These are phyloP conservation scores for Asarcornis scutulata DNA, from an alignment of 2,113 vertebrate species.

Conservation along the genomic window DNA sequence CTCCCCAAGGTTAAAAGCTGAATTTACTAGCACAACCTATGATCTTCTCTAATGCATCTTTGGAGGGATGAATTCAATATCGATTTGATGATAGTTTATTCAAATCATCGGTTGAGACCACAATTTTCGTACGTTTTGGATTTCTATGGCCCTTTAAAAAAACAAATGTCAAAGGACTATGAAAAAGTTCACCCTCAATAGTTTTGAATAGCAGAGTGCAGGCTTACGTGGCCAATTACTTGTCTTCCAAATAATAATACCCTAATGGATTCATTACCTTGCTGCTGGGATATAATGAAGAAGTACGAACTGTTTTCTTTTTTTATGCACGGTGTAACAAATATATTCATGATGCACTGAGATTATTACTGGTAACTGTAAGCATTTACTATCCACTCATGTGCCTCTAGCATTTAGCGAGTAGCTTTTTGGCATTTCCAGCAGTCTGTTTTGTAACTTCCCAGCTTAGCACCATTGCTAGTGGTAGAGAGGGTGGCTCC, in stretches of 20 bases:
- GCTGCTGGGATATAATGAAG: not conserved
- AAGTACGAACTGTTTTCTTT: not conserved
- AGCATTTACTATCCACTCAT: not conserved
- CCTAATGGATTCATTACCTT: not conserved
- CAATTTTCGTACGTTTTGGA: not conserved
- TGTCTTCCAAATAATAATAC: not conserved
- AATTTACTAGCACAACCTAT: not conserved
- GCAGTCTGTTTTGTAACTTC: not conserved
- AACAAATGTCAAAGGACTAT: not conserved
- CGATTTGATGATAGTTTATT: not conserved
- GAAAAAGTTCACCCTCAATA: not conserved
- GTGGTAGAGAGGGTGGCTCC: not conserved
- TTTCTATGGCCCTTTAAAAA: not conserved
- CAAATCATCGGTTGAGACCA: not conserved
- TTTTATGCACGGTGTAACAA: not conserved
- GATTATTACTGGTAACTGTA: not conserved
- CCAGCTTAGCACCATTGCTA: not conserved
- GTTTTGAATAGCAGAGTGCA: not conserved
- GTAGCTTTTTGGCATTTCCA: not conserved
- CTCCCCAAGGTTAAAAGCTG: not conserved
- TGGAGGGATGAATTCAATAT: not conserved
- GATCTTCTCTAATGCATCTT: not conserved
- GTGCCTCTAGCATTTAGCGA: not conserved
- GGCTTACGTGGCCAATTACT: conserved; percentile 10
- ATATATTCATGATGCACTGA: not conserved